A percentile compares a stretch with the other conserved stretches of the same genome.
These are phyloP conservation scores for Mesorhabditis spiculigera DNA, from an alignment of 2,888 invertebrate species.

Conservation along the genomic window DNA sequence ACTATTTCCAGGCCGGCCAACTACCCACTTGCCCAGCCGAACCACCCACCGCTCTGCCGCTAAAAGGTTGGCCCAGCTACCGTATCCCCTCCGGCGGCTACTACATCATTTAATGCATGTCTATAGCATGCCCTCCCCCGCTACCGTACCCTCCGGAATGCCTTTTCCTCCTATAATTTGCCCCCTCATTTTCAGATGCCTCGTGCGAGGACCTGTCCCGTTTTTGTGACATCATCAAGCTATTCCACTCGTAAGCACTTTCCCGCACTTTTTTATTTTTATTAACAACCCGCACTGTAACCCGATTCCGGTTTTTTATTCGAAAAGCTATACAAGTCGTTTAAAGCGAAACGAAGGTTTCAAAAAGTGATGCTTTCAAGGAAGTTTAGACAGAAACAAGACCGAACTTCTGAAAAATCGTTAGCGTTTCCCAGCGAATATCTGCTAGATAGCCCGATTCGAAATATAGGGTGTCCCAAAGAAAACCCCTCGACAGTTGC, in stretches of 20 bases:
- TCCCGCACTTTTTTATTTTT: conserved; percentile 16
- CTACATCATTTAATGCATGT: neutral
- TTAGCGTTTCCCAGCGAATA: no score
- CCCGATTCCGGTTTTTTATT: conserved; percentile 5
- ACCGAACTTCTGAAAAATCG: no score
- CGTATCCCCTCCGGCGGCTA: neutral
- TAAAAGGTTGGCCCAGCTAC: neutral
- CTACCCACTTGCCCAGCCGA: neutral
- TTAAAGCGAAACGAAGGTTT: neutral
- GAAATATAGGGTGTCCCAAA: no score
- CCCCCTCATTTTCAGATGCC: conserved; percentile 17
- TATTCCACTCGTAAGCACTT: conserved; percentile 52
- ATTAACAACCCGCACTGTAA: neutral
- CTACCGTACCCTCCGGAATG: neutral
- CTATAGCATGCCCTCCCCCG: conserved; percentile 10
- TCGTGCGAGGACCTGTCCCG: conserved; percentile 52
- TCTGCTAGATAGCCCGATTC: no score
- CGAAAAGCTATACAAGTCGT: conserved; percentile 11
- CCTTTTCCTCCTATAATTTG: conserved; percentile 10
- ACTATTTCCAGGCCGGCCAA: neutral
- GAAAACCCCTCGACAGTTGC: no score
- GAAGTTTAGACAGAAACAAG: no score
- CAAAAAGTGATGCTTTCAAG: neutral
- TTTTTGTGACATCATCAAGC: conserved; percentile 55
- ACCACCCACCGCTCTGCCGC: neutral